Conservation (phyloP, 2,113 vertebrate genomes). For the Castor canadensis region DNA sequence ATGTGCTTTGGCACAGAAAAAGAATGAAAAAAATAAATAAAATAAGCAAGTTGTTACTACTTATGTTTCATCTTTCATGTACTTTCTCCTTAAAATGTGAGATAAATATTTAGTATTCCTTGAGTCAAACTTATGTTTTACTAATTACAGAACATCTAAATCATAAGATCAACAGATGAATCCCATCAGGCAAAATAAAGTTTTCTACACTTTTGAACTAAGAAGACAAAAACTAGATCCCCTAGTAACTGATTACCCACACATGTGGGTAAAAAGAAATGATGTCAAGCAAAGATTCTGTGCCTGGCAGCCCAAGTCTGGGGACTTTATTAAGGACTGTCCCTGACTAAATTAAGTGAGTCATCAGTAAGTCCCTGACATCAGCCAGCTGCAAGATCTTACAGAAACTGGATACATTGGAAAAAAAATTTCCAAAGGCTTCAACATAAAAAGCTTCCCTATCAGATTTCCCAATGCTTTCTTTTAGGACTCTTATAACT, state of each 20-base stretch:
- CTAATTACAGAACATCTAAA: slow-evolving; percentile 36
- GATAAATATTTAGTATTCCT: slow-evolving; percentile 27
- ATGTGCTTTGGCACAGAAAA: neutral
- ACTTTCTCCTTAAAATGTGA: neutral
- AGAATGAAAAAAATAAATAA: neutral
- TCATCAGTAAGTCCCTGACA: slow-evolving; percentile 32
- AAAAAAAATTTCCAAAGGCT: slow-evolving; percentile 60
- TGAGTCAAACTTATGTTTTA: slow-evolving; percentile 33
- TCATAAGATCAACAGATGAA: slow-evolving; percentile 7
- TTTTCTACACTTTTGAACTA: slow-evolving; percentile 28
- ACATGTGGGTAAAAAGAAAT: slow-evolving; percentile 52
- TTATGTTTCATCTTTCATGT: slow-evolving; percentile 23
- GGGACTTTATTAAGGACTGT: neutral
- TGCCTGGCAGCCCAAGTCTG: slow-evolving; percentile 19
- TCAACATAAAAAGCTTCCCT: slow-evolving; percentile 51
- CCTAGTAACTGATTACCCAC: neutral
- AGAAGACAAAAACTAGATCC: slow-evolving; percentile 49
- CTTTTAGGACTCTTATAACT: slow-evolving; percentile 39
- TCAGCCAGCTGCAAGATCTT: slow-evolving; percentile 60
- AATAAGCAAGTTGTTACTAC: neutral
- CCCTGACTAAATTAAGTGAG: slow-evolving; percentile 1
- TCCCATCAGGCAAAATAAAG: slow-evolving; percentile 3
- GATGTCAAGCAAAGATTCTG: slow-evolving; percentile 25
- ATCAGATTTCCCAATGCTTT: slow-evolving; percentile 48
- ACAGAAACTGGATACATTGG: neutral